phyloP scores from a whole-genome alignment of 2,888 invertebrate genomes.

The Limnephilus lunatus region DNA sequence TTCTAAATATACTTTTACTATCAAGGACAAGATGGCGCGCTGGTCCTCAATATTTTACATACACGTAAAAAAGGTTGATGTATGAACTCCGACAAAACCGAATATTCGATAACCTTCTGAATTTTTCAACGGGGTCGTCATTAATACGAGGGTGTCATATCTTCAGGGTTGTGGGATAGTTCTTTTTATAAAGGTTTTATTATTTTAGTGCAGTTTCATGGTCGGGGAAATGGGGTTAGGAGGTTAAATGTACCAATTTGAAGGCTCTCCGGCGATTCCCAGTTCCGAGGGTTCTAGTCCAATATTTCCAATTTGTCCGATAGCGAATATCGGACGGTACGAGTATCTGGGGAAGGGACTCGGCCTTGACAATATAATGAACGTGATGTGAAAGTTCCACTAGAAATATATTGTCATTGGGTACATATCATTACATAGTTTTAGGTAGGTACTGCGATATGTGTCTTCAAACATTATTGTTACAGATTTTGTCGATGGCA shows the following conservation, averaged over 20 bases:
- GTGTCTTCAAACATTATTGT: too few species aligned
- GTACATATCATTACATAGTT: neutral
- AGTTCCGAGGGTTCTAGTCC: neutral
- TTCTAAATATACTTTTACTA: neutral
- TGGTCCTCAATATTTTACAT: neutral
- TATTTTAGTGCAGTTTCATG: neutral
- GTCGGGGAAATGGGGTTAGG: neutral
- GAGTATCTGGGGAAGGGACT: neutral
- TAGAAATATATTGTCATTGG: neutral
- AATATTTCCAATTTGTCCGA: neutral
- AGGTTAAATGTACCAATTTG: slow-evolving; percentile 18
- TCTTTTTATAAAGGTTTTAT: neutral
- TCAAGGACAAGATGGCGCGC: neutral
- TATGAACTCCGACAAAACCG: neutral
- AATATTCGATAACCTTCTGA: neutral
- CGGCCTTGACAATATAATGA: neutral
- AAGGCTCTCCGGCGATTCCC: neutral
- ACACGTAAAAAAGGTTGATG: too few species aligned
- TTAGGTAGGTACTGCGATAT: too few species aligned
- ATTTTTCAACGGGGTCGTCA: neutral
- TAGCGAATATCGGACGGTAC: neutral
- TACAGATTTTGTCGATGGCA: too few species aligned
- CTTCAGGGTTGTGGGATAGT: neutral
- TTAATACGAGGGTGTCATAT: neutral
- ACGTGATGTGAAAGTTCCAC: neutral